phyloP scores from a whole-genome alignment of 1,140 invertebrate genomes.

The Penaeus vannamei region DNA sequence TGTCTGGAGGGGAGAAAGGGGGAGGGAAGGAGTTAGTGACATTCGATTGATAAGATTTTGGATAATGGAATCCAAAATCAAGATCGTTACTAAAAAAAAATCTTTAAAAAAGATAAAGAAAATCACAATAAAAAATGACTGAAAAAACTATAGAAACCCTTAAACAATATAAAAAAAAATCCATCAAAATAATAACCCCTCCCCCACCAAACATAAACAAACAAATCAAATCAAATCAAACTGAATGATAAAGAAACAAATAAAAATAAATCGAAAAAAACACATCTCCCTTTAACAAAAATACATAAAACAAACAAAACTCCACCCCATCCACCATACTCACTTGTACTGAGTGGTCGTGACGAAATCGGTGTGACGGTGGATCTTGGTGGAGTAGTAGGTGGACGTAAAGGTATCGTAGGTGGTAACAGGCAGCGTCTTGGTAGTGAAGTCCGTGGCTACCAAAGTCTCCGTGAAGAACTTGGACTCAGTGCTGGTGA shows the following conservation, averaged over 20 bases:
- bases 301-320: not conserved
- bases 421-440: not conserved
- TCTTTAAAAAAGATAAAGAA: too few relatives aligned
- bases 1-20: not conserved
- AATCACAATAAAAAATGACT: too few relatives aligned
- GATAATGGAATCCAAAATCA: too few relatives aligned
- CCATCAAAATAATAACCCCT: too few relatives aligned
- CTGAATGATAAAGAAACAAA: too few relatives aligned
- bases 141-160: too few relatives aligned
- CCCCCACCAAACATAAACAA: too few relatives aligned
- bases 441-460: slow-evolving; percentile 31
- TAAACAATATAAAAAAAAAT: too few relatives aligned
- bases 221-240: too few relatives aligned
- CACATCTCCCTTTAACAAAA: slow-evolving; percentile 4
- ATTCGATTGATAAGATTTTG: too few relatives aligned
- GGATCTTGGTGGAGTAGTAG: not conserved
- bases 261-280: too few relatives aligned
- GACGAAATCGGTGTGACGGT: not conserved
- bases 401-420: not conserved
- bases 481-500: slow-evolving; percentile 21
- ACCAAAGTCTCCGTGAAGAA: slow-evolving; percentile 29
- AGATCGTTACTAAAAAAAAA: too few relatives aligned
- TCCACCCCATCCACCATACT: not conserved
- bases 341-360: not conserved
- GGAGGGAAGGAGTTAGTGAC: not conserved